These are phyloP conservation scores for Otus sunia DNA, from an alignment of 2,113 vertebrate species.

Conservation along the genomic window DNA sequence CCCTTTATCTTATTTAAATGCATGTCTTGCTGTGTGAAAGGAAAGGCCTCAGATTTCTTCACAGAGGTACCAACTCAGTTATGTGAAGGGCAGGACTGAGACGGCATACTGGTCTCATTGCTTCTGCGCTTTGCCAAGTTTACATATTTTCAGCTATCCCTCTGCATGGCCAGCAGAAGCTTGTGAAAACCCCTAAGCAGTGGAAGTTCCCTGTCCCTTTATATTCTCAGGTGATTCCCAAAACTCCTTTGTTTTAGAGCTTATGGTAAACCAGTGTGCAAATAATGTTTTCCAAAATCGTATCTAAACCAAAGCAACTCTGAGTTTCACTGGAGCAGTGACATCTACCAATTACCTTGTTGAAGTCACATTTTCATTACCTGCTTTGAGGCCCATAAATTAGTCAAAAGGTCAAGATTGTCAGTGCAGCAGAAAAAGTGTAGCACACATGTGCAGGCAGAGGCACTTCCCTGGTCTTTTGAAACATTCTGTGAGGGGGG, in stretches of 20 bases:
- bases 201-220: neutral
- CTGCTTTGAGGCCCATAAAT: neutral
- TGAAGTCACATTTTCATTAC: neutral
- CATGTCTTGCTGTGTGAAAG: neutral
- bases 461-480: neutral
- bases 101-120: neutral
- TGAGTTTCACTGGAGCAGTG: neutral
- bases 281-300: neutral
- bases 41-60: neutral
- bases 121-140: neutral
- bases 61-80: neutral
- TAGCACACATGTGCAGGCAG: neutral
- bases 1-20: neutral
- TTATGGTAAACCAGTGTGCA: neutral
- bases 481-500: neutral
- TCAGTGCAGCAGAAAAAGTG: neutral
- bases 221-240: neutral
- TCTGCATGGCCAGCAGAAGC: neutral
- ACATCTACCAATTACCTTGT: neutral
- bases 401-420: neutral
- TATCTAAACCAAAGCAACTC: neutral
- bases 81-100: neutral
- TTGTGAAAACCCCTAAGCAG: neutral
- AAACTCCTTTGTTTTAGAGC: neutral
- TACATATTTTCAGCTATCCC: neutral